Evolutionary conservation across 2,888 invertebrate species (phyloP).

Genomic region (Trisateles emortualis): DNA sequence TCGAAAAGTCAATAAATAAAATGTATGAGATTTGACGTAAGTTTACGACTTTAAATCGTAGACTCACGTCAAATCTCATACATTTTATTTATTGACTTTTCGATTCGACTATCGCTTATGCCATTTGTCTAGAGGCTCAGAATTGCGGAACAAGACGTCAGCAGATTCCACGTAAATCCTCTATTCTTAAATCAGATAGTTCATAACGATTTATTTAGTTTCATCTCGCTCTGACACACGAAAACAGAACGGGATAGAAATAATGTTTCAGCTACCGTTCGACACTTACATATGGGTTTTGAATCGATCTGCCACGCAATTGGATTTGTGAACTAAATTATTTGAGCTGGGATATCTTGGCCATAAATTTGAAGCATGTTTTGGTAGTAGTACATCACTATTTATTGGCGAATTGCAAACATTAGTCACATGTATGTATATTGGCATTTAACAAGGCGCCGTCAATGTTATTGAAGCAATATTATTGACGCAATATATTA

Average conservation of each 20-base stretch:
- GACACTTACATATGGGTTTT: constrained; percentile 27
- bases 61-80: too few relatives aligned
- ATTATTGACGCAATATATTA: too few relatives aligned
- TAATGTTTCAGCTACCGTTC: constrained; percentile 15
- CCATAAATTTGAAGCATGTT: background rate
- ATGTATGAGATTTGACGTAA: too few relatives aligned
- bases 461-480: too few relatives aligned
- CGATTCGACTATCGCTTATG: too few relatives aligned
- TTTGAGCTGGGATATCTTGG: background rate
- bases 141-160: constrained; percentile 21
- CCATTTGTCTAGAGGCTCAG: too few relatives aligned
- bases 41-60: too few relatives aligned
- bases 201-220: constrained; percentile 20
- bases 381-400: background rate
- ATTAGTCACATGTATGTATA: too few relatives aligned
- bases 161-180: constrained; percentile 27
- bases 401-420: background rate
- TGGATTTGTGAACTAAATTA: constrained; percentile 20
- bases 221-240: constrained; percentile 10
- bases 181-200: constrained; percentile 25
- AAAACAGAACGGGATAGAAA: constrained; percentile 10
- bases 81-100: too few relatives aligned
- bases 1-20: too few relatives aligned
- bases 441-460: too few relatives aligned
- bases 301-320: constrained; percentile 34